Evolutionary conservation across 2,888 invertebrate species (phyloP), one percentile per base, ranked within the genome.

Genomic region (Chironomus tentans): DNA sequence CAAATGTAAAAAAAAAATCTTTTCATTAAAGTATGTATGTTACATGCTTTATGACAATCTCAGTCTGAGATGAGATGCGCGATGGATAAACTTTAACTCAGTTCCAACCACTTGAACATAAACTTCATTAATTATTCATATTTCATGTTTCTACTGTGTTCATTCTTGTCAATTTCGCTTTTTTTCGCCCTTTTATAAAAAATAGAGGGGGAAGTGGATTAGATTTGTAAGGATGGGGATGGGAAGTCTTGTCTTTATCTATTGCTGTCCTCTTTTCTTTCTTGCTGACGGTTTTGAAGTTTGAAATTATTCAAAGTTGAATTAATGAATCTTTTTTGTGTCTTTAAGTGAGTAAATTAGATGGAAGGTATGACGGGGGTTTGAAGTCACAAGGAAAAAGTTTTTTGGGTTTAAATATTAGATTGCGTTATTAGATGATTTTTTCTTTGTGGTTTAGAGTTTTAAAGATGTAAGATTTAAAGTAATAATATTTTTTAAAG

Each of bases 41-140:
- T 7, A 6, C 56, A 56, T 74, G 74, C 74, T 74, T 74, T 74
- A 74, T 68, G 65, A 48, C 74, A 74, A 46, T 21, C 62, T 38
- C 18, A 15, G 61, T 12, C 56, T 38, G 56, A 7, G 56, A 15
- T 18, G 56, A 56, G 18, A 50, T 46, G 12, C 15, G 71, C 50
- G 70, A n/a, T n/a, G n/a, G 24, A 24, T 28, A 72, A 72, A 62
- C 61, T 72, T 74, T 74, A 62, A 74, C 47, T 74, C 68, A 68
- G 68, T 74, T 74, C 74, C n/a, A 46, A 22, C 21, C 68, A 74
- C 24, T 48, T 62, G 22, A 65, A 22, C 38, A 38, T 38, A 65
- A 72, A 72, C 38, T 48, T 74, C 74, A 74, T 74, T 74, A 74
- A 74, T 74, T 74, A 74, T 74, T 74, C 74, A 74, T 74, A 62